Evolutionary conservation across 1,140 invertebrate genomes (phyloP), one percentile per base, ranked within the genome.

Genomic region (Mesaphorura yosii): DNA sequence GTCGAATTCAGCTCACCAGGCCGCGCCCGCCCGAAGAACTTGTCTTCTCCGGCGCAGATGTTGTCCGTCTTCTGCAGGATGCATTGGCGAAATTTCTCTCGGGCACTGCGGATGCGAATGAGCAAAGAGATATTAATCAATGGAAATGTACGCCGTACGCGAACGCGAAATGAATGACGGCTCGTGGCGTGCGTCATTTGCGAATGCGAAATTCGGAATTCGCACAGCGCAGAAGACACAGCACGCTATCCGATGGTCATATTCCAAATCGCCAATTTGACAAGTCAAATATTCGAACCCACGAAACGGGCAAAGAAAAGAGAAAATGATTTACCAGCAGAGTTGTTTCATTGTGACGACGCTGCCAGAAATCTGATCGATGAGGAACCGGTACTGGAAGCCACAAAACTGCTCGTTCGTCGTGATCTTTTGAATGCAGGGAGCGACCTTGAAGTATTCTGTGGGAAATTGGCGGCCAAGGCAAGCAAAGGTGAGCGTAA

Each of bases 341-440:
- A 64, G 52, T 48, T 59, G 53, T 41, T 59, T 62, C 44, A 59
- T 55, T n/a, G 47, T 58, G 12, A 15, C 46, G 12, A 57, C 40
- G 40, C 37, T 50, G 48, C 55, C 51, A 19, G 53, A 51, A 41
- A 64, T 52, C 26, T 59, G 53, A 23, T 56, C 57, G 29, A 64
- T 56, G 20, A 64, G 38, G 41, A 56, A 50, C 46, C 51, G 42
- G 48, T 64, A 64, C 41, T 62, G 62, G n/a, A 42, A 48, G 3
- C 57, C 62, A 49, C 62, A 64, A 41, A 51, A 53, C 17, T 51
- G 48, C 17, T 40, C 42, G 26, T 58, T 56, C 2, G 57, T 62
- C 2, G 55, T 31, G 38, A 64, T 51, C 27, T 50, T 62, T 41
- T 58, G 61, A 42, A 64, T 51, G 45, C 62, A 64, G 29, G 51